Base-by-base conservation (phyloP, 2,797 vertebrate species). In the Typhlichthys subterraneus region DNA sequence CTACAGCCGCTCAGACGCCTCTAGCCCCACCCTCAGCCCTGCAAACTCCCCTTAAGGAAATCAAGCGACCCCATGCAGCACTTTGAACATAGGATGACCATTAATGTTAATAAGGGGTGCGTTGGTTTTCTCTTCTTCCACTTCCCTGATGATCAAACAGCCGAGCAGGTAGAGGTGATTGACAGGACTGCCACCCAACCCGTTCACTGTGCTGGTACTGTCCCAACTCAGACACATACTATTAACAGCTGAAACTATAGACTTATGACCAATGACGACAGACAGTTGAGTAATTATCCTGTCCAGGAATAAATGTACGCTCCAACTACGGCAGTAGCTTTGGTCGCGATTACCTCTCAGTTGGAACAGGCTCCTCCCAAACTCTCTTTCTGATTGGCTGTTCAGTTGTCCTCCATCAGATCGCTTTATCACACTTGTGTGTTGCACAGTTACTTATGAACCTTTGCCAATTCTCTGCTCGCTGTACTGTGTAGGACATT, bases 1-100 rank as follows among this genome's bases (percentile, higher is more conserved):
- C 86, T 91, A 90, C 82, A 94, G 93, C 87, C 93, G 93, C 57
- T 94, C 94, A 0, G 93, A 93, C 1, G 91, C 90, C 61, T 94
- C 93, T 2, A 94, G 94, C 61, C 93, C 93, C 0, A 81, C 91
- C 0, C 88, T 84, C 57, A 94, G 93, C 69, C 94, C 94, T 0
- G 91, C 92, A 73, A 94, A 92, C 72, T 94, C 93, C 3, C 93
- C 93, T 0, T 94, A 92, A 90, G 38, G 63, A 49, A 51, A 17
- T 15, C 48, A 69, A 62, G 13, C 79, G 76, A 15, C 46, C 15
- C 23, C 14, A 42, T 23, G 63, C 80, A 70, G 86, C 87, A 81
- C 88, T 84, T 87, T 87, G 73, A 17, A 56, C 12, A 33, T 47
- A 42, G 33, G 33, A 10, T 14, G 15, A 52, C 31, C 61, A 9